Conservation (phyloP, 2,888 invertebrate genomes). For the Ommatoiulus sabulosus region DNA sequence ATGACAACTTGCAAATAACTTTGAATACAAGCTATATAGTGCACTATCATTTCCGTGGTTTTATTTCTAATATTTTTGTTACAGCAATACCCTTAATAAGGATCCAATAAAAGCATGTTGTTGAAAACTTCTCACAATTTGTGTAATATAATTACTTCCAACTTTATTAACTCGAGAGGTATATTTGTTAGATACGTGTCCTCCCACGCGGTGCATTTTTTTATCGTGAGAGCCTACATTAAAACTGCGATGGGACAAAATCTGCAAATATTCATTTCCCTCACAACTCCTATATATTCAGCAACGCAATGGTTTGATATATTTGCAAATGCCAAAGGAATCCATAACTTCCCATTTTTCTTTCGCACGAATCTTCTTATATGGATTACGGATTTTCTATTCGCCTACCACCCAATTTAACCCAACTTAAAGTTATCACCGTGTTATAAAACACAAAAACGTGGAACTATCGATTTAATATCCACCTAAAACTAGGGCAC, state of each 20-base stretch:
- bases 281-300: not conserved
- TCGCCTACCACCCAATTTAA: not conserved
- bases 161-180: too few relatives aligned
- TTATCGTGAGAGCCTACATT: not conserved
- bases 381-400: not conserved
- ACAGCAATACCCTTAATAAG: too few relatives aligned
- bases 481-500: slow-evolving; percentile 27
- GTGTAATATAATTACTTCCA: too few relatives aligned
- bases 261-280: not conserved
- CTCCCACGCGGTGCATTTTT: not conserved
- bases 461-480: slow-evolving; percentile 18
- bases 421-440: slow-evolving; percentile 14
- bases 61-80: too few relatives aligned
- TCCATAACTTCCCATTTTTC: not conserved
- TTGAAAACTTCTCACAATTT: not conserved
- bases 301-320: not conserved
- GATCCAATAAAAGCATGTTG: not conserved
- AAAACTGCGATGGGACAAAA: not conserved
- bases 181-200: too few relatives aligned
- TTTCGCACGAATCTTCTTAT: not conserved
- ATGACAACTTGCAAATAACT: too few relatives aligned
- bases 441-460: slow-evolving; percentile 17
- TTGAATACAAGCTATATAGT: too few relatives aligned
- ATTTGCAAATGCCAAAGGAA: slow-evolving; percentile 17
- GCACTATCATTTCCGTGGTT: too few relatives aligned